Conservation (phyloP, 2,888 invertebrate genomes). For the Aquatica leii region DNA sequence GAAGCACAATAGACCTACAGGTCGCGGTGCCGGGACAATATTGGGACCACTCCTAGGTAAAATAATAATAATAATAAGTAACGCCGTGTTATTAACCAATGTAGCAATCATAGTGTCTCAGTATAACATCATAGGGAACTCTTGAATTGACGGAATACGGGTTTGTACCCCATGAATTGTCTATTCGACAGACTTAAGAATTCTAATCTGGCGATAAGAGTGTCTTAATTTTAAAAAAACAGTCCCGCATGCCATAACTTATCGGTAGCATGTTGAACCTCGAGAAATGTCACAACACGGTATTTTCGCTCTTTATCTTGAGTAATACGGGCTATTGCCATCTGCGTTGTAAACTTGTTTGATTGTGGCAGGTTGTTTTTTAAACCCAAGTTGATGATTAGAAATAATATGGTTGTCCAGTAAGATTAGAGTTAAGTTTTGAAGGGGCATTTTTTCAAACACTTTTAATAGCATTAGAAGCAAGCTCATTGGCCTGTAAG, state of each 20-base stretch:
- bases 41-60: too few species aligned
- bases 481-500: not conserved
- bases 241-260: not conserved
- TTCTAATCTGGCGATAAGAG: too few species aligned
- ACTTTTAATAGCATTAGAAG: not conserved
- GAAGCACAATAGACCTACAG: too few species aligned
- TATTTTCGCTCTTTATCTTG: not conserved
- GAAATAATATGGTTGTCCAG: too few species aligned
- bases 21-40: too few species aligned
- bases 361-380: too few species aligned
- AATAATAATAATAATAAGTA: too few species aligned
- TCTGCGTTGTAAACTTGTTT: not conserved
- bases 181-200: not conserved
- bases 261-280: not conserved
- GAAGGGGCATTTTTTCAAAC: not conserved
- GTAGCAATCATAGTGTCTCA: not conserved
- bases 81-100: too few species aligned
- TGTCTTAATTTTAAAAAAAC: too few species aligned
- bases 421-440: not conserved
- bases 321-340: not conserved
- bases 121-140: slow-evolving; percentile 13
- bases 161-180: not conserved
- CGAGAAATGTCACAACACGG: too few species aligned
- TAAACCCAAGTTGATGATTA: too few species aligned
- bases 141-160: slow-evolving; percentile 2